phyloP scores from a whole-genome alignment of 2,113 vertebrate genomes.

The Leiothrix lutea region DNA sequence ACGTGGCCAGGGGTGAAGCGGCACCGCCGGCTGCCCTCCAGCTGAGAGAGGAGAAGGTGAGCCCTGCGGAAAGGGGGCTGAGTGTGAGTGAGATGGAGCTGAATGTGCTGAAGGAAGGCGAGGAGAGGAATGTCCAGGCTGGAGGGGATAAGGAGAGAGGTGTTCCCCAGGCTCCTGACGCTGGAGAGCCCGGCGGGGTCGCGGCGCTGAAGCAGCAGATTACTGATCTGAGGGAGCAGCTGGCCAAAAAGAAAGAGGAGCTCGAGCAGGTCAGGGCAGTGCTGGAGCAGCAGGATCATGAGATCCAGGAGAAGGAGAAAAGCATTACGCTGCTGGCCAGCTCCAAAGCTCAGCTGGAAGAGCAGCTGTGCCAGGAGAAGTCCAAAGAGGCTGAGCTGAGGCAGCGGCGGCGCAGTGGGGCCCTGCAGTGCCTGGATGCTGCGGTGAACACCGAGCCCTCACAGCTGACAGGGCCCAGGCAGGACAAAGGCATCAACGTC shows the following conservation, averaged over 20 bases:
- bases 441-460: conserved; percentile 70
- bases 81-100: conserved; percentile 12
- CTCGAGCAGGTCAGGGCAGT: conserved; percentile 75
- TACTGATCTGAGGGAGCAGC: conserved; percentile 77
- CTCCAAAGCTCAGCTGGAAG: conserved; percentile 68
- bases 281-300: conserved; percentile 80
- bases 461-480: neutral
- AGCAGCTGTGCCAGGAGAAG: conserved; percentile 14
- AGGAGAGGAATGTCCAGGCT: neutral
- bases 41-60: neutral
- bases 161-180: neutral
- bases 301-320: conserved; percentile 81
- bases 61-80: conserved; percentile 8
- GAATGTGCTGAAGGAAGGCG: neutral
- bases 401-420: neutral
- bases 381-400: neutral
- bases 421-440: conserved; percentile 34
- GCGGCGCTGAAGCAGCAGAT: conserved; percentile 78
- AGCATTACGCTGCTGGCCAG: conserved; percentile 80
- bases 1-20: neutral
- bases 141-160: neutral
- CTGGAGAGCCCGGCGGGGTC: conserved; percentile 26
- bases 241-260: conserved; percentile 80
- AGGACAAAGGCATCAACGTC: conserved; percentile 72
- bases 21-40: neutral